Evolutionary conservation across 2,113 vertebrate genomes (phyloP).

Genomic region (Vulpes vulpes): DNA sequence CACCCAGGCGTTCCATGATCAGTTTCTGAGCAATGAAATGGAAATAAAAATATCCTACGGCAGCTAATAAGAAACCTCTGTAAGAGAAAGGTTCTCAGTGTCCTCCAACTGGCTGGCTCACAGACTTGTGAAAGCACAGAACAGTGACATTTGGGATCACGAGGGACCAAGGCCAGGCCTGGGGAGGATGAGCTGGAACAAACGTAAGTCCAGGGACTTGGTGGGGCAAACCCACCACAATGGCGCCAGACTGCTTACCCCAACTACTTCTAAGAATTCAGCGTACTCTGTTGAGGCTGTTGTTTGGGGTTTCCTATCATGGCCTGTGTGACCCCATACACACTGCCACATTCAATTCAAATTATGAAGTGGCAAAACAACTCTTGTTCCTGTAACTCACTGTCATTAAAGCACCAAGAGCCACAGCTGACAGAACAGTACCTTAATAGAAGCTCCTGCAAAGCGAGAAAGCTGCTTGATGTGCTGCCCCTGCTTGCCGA

Average conservation of each 20-base stretch:
- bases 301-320: background rate
- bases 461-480: constrained; percentile 99
- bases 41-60: background rate
- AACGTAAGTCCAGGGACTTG: background rate
- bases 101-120: background rate
- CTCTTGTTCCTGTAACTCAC: background rate
- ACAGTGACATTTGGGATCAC: background rate
- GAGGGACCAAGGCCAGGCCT: background rate
- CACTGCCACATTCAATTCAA: constrained; percentile 68
- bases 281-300: background rate
- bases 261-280: background rate
- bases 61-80: background rate
- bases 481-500: constrained; percentile 99
- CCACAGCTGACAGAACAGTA: constrained; percentile 83
- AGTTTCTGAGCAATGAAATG: background rate
- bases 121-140: background rate
- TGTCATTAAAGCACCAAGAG: constrained; percentile 66
- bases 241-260: background rate
- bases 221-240: background rate
- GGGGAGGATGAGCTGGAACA: background rate
- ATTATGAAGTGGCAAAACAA: background rate
- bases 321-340: background rate
- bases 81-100: background rate
- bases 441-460: constrained; percentile 98
- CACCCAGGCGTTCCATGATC: no score